Conservation (phyloP, 2,797 vertebrate species). For the Numenius phaeopus region DNA sequence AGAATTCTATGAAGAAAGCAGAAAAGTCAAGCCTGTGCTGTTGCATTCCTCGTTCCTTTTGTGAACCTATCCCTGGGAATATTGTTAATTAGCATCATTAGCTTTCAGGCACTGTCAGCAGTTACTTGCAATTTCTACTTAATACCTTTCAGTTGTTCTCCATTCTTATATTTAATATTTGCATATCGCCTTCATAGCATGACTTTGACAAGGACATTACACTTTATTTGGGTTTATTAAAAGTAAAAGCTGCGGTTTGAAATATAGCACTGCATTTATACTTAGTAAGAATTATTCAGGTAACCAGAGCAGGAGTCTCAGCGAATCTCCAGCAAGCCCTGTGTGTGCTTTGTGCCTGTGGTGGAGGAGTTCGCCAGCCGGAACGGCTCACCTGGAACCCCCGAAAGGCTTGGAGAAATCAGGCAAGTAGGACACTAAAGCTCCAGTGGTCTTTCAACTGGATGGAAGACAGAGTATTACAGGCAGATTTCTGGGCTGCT, state of each 20-base stretch:
- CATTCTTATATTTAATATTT: constrained; percentile 66
- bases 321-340: neutral
- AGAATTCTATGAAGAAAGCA: constrained; percentile 31
- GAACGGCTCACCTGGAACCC: neutral
- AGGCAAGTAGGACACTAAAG: neutral
- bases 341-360: neutral
- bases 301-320: neutral
- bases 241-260: constrained; percentile 37
- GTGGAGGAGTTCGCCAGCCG: neutral
- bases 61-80: constrained; percentile 41
- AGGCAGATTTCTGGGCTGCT: neutral
- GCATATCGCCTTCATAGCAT: constrained; percentile 38
- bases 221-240: constrained; percentile 4
- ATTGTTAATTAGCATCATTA: constrained; percentile 75
- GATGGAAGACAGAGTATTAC: neutral
- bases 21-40: neutral
- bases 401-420: neutral
- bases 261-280: neutral
- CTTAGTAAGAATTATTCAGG: neutral
- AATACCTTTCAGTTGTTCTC: constrained; percentile 71
- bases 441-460: neutral
- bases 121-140: constrained; percentile 63
- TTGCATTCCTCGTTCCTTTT: neutral
- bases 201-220: constrained; percentile 62
- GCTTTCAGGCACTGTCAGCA: constrained; percentile 71